Conservation (phyloP, 2,113 vertebrate genomes). For the Pimephales promelas region DNA sequence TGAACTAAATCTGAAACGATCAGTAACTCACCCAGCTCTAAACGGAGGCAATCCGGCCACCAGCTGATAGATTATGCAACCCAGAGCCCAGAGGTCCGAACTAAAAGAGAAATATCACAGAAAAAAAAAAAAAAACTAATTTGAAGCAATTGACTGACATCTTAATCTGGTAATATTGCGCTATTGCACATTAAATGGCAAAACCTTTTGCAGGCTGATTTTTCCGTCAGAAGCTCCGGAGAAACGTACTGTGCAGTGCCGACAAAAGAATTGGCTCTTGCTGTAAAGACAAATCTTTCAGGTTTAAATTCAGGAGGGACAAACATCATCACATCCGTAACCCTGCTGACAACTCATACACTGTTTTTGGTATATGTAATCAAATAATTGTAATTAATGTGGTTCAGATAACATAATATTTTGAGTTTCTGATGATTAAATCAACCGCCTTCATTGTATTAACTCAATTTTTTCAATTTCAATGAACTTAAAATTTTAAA, state of each 20-base stretch:
- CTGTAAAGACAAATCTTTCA: constrained; percentile 67
- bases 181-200: not conserved
- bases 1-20: not conserved
- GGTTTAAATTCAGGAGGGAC: not conserved
- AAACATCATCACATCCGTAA: not conserved
- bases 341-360: not conserved
- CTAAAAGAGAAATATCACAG: constrained; percentile 62
- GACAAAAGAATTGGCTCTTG: constrained; percentile 96
- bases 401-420: no score
- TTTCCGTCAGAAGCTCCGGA: constrained; percentile 95
- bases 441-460: no score
- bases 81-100: constrained; percentile 91
- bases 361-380: no score
- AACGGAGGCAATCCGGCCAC: constrained; percentile 87
- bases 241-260: constrained; percentile 62
- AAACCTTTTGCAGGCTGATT: constrained; percentile 81
- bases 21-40: constrained; percentile 82
- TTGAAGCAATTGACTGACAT: not conserved
- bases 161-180: not conserved
- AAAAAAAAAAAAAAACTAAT: not conserved
- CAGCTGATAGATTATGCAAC: constrained; percentile 88
- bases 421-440: no score
- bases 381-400: no score
- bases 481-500: no score
- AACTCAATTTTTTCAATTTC: no score